Evolutionary conservation across 2,888 invertebrate species (phyloP).

Genomic region (Apamea sordens): DNA sequence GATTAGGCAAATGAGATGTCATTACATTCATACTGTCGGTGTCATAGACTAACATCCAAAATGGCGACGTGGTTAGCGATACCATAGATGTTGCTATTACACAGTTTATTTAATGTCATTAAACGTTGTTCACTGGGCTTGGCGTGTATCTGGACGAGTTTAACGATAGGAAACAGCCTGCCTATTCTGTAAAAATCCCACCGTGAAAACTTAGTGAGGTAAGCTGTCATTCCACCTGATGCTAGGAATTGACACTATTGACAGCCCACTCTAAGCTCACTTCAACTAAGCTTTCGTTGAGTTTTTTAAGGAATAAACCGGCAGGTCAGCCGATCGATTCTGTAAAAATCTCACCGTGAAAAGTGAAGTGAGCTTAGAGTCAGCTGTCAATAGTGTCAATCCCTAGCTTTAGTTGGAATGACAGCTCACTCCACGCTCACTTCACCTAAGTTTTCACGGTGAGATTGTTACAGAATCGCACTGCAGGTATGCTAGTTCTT

Average conservation of each 20-base stretch:
- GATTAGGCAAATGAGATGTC: slow-evolving; percentile 59
- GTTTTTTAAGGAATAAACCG: background rate
- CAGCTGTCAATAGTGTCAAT: too few relatives aligned
- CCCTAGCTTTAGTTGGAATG: too few relatives aligned
- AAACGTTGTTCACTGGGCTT: background rate
- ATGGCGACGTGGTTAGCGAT: slow-evolving; percentile 30
- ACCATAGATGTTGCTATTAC: slow-evolving; percentile 17
- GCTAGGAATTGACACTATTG: background rate
- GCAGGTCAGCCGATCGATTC: too few relatives aligned
- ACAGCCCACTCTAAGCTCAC: background rate
- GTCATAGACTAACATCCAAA: slow-evolving; percentile 37
- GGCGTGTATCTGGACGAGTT: background rate
- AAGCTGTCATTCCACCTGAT: background rate
- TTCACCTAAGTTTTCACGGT: too few relatives aligned
- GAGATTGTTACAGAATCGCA: too few relatives aligned
- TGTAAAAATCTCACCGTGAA: too few relatives aligned
- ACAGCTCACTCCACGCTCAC: too few relatives aligned
- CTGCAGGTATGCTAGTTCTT: too few relatives aligned
- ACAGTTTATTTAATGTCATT: slow-evolving; percentile 19
- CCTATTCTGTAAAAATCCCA: background rate
- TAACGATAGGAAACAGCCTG: background rate
- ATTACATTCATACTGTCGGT: slow-evolving; percentile 51
- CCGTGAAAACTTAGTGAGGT: too few relatives aligned
- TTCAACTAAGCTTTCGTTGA: background rate
- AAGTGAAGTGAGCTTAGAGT: too few relatives aligned